Base-by-base conservation (phyloP, 2,113 vertebrate species). In the Stegastes partitus region DNA sequence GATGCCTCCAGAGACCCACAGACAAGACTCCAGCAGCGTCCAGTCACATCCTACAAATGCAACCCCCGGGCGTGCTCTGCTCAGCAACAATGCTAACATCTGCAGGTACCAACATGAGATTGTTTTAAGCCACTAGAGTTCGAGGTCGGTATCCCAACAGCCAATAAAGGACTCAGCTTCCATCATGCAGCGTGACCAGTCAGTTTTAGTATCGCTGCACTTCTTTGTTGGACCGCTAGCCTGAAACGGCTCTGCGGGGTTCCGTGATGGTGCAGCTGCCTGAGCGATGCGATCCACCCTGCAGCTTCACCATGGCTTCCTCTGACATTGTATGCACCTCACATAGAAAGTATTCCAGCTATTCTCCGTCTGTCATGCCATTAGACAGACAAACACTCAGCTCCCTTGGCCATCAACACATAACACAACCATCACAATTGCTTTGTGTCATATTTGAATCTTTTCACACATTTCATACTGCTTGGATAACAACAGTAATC, bases 21-120 rank as follows among this genome's bases (percentile, higher is more conserved):
- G n/a, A 68, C 37, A 70, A 54, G 69, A 59, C 61, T 83, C 70
- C 74, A 62, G 39, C 44, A 53, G 50, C 53, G 65, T 77, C 72
- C 79, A 63, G 26, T 85, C 74, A 44, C 51, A 49, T 69, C 42
- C 64, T 74, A 42, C 55, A 64, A 68, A 71, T 22, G 26, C 49
- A 34, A 42, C 72, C 58, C 42, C 18, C 4, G 55, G 11, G 26
- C 21, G 55, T 53, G 34, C 61, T 55, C 37, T 28, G 58, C 61
- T 23, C 31, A 34, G 42, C 28, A 58, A 25, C 0, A 14, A 61
- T 34, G 59, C 77, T 42, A 71, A 34, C 64, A 54, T 64, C 11
- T 37, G 54, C 15, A 25, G 22, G 59, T 75, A 63, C 68, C 45
- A 66, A 70, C 31, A 4, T 0, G 5, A 64, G 21, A 34, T 55